Base-by-base conservation (phyloP, 2,888 invertebrate species). In the Villa cingulata region DNA sequence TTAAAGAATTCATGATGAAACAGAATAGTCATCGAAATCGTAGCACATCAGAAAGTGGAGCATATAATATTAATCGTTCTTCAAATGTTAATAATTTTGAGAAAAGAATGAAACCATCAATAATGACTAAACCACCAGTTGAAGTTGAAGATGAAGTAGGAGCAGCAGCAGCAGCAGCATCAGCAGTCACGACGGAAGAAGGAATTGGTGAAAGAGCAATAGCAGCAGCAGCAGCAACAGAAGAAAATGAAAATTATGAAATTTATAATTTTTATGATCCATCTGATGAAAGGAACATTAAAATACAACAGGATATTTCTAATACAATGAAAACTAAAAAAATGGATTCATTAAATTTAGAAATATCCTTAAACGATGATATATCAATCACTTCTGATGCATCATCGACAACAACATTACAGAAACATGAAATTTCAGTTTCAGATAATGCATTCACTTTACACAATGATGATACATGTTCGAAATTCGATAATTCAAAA, bases 1-100 rank as follows among this genome's bases (percentile, higher is more conserved):
- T 63, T n/a, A 59, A 61, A 46, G 64, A 65, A 52, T 64, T 64
- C 51, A 56, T 64, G 39, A 51, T 57, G 10, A 59, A 57, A 45
- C 57, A 59, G 54, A 61, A 63, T 50, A 58, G 56, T 50, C 60
- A 61, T 32, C 59, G 61, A 29, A 62, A 62, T 56, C 57, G 60
- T 3, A 59, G 60, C 47, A 60, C 58, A 46, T 61, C 62, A 17
- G 61, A 61, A 41, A 58, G 59, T 48, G 59, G 56, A 44, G 58
- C 58, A 19, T 55, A 55, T 41, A 56, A 55, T 49, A 55, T 53
- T 49, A 37, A 48, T 41, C 46, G 48, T 23, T 4, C 5, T 23
- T 23, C 23, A 20, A n/a, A 19, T 12, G 19, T 19, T 39, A 45
- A 40, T 14, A 23, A 7, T 23, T 23, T 23, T 23, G 23, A 23